Base-by-base conservation (phyloP, 1,140 invertebrate genomes). In the Zaprionus capensis region DNA sequence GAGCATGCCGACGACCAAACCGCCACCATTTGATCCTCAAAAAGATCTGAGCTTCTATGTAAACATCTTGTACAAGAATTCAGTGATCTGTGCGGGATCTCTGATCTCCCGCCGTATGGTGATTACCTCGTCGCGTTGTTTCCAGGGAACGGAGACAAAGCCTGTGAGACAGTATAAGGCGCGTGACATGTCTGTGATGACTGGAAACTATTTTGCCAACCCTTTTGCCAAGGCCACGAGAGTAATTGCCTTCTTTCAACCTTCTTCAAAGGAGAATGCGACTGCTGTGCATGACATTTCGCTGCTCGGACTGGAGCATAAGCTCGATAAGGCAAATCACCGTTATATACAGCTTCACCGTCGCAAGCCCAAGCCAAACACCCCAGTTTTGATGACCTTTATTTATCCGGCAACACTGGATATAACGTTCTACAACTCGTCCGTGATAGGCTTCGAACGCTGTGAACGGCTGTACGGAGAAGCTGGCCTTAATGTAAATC, bases 41-140 rank as follows among this genome's bases (percentile, higher is more conserved):
- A 17, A 6, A 9, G 17, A 84, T 31, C 2, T 24, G 2, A 71
- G 53, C 26, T 85, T 34, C 56, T 85, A 85, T 31, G 75, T 81
- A 11, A 49, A 64, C 24, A 49, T 85, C 5, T 20, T 79, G 2
- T 28, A 84, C 34, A 68, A 34, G 15, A 53, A 34, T 5, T 78
- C 82, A 3, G 57, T 85, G 5, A 53, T 85, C 1, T 85, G 82
- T 31, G 15, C 75, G 0, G 82, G 82, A 1, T 59, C 78, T 3
- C 20, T 85, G 5, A 78, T 85, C 38, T 72, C 78, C 0, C 61
- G 31, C 0, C 67, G 82, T 0, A 76, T 85, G 78, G 12, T 85
- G 6, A 53, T 85, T 17, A 85, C 78, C 1, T 84, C 81, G 12
- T 28, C 75, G 0, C 49, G 51, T 15, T 85, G 82, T 15, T 85